A percentile compares a stretch with the other conserved stretches of the same genome.
phyloP scores from a whole-genome alignment of 2,113 vertebrate genomes.

The Laticauda colubrina region DNA sequence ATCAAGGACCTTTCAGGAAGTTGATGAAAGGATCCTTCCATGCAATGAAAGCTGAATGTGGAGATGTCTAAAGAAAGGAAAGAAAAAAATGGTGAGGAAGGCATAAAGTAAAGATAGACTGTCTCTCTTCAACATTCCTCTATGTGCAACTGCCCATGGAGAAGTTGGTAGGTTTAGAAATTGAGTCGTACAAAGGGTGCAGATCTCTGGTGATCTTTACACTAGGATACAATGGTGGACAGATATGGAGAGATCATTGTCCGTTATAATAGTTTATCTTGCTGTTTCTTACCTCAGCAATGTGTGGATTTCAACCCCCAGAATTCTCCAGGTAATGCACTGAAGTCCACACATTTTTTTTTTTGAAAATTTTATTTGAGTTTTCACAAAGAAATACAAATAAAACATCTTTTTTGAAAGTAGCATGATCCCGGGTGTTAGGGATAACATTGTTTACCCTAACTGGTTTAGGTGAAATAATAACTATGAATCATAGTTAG shows the following conservation, averaged over 20 bases:
- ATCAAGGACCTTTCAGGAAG: neutral
- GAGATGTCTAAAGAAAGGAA: neutral
- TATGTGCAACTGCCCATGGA: neutral
- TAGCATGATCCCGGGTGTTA: too few relatives aligned
- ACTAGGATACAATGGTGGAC: neutral
- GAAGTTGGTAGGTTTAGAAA: neutral
- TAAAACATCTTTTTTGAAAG: too few relatives aligned
- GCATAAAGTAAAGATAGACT: neutral
- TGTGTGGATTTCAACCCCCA: neutral
- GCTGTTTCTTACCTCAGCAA: neutral
- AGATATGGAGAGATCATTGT: neutral
- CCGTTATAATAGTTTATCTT: neutral
- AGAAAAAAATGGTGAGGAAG: neutral
- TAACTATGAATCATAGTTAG: too few relatives aligned
- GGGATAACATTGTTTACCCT: too few relatives aligned
- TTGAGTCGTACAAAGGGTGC: neutral
- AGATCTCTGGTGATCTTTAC: neutral
- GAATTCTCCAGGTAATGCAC: neutral
- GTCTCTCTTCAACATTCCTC: neutral
- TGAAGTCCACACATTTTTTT: neutral
- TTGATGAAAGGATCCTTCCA: neutral
- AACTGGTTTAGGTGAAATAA: too few relatives aligned
- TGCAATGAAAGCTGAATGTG: neutral
- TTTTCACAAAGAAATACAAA: too few relatives aligned
- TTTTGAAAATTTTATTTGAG: too few relatives aligned